phyloP scores from a whole-genome alignment of 2,797 vertebrate genomes.

The Pogonophryne albipinna region DNA sequence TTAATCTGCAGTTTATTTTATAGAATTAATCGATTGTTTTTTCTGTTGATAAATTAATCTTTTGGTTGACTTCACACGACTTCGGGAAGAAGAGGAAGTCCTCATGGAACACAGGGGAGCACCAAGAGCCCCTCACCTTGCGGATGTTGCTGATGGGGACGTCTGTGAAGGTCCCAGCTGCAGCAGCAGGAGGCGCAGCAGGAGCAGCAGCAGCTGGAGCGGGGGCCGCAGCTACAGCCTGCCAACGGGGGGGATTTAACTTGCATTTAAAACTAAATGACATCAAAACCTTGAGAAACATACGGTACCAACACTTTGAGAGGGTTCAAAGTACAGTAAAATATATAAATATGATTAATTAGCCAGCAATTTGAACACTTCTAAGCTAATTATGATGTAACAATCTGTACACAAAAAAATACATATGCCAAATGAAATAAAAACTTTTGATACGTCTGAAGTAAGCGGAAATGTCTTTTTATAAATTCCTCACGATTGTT shows the following conservation, averaged over 20 bases:
- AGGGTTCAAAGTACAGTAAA: too few species aligned
- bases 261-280: conserved; percentile 14
- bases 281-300: not conserved
- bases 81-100: conserved; percentile 4
- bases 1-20: too few species aligned
- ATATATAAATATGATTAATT: not conserved
- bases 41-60: too few species aligned
- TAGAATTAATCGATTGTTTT: too few species aligned
- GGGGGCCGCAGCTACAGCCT: conserved; percentile 70
- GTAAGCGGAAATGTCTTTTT: not conserved
- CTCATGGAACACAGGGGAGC: too few species aligned
- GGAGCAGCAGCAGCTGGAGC: conserved; percentile 32
- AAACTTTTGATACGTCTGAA: not conserved
- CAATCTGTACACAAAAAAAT: not conserved
- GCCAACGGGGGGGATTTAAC: not conserved
- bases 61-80: not conserved
- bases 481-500: not conserved
- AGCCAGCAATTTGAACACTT: not conserved
- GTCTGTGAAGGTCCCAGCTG: conserved; percentile 93
- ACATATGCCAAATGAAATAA: not conserved
- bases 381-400: not conserved
- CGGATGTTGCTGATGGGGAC: conserved; percentile 96
- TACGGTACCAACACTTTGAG: too few species aligned
- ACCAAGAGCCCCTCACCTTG: conserved; percentile 83
- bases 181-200: conserved; percentile 75